Evolutionary conservation across 2,797 vertebrate species (phyloP).

Genomic region (Gymnodraco acuticeps): DNA sequence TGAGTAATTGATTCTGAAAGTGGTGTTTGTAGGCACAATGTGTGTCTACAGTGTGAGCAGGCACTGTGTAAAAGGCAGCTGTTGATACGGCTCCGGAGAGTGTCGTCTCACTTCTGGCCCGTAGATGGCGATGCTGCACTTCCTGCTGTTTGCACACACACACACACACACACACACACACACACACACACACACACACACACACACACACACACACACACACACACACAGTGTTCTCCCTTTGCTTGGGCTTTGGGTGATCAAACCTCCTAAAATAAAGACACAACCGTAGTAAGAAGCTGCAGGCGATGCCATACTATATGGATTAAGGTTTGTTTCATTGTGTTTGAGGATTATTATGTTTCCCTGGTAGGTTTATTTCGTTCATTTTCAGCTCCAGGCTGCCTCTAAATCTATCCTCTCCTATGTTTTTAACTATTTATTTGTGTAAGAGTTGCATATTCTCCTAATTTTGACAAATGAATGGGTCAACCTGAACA

Average conservation of each 20-base stretch:
- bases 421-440: slow-evolving; percentile 4
- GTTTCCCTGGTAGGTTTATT: slow-evolving; percentile 35
- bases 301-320: slow-evolving; percentile 41
- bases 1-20: slow-evolving; percentile 81
- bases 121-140: slow-evolving; percentile 81
- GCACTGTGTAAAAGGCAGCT: slow-evolving; percentile 63
- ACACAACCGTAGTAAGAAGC: slow-evolving; percentile 53
- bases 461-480: slow-evolving; percentile 6
- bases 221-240: neutral
- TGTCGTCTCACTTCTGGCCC: slow-evolving; percentile 52
- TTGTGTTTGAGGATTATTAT: slow-evolving; percentile 53
- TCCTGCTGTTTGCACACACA: slow-evolving; percentile 5
- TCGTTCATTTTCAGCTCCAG: slow-evolving; percentile 20
- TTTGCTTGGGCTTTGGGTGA: slow-evolving; percentile 28
- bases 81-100: slow-evolving; percentile 18
- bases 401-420: slow-evolving; percentile 26
- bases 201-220: too few species aligned
- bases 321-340: slow-evolving; percentile 52
- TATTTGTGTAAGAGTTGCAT: slow-evolving; percentile 5
- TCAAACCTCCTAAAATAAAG: slow-evolving; percentile 37
- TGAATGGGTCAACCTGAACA: neutral
- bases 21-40: slow-evolving; percentile 68
- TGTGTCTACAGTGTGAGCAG: slow-evolving; percentile 65
- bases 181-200: too few species aligned
- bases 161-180: neutral